Evolutionary conservation across 1,140 invertebrate species (phyloP).

Genomic region (Elymnias hypermnestra): DNA sequence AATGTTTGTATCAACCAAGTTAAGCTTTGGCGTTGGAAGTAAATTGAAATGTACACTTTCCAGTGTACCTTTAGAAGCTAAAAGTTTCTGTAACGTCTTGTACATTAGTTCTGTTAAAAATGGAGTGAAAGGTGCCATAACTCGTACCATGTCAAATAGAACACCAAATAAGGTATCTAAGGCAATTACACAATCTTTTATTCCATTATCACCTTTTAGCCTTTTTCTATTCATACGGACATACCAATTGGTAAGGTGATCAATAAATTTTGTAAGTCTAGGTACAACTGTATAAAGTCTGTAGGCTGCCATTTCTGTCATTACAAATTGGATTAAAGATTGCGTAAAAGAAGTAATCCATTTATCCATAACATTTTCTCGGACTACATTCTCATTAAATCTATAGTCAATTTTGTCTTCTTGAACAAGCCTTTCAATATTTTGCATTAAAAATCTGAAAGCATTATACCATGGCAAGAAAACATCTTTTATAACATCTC

Average conservation of each 20-base stretch:
- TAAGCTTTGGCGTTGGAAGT: conserved; percentile 84
- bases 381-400: conserved; percentile 78
- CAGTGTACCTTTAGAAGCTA: conserved; percentile 62
- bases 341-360: conserved; percentile 99
- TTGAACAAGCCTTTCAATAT: conserved; percentile 88
- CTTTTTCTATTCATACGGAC: conserved; percentile 97
- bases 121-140: conserved; percentile 98
- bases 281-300: conserved; percentile 97
- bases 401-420: conserved; percentile 80
- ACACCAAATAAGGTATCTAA: conserved; percentile 93
- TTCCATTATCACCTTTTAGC: conserved; percentile 90
- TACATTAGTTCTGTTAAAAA: conserved; percentile 98
- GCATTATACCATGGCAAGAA: conserved; percentile 99
- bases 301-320: conserved; percentile 96
- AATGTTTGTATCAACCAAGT: conserved; percentile 90
- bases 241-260: conserved; percentile 99
- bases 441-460: conserved; percentile 96
- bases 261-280: conserved; percentile 95
- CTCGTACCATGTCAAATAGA: conserved; percentile 90
- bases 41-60: conserved; percentile 93
- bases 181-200: conserved; percentile 88
- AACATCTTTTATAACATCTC: conserved; percentile 97
- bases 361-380: conserved; percentile 95
- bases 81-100: conserved; percentile 84
- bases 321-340: conserved; percentile 91